These are phyloP conservation scores for Palaemon carinicauda DNA, from an alignment of 1,140 invertebrate genomes.

Conservation along the genomic window DNA sequence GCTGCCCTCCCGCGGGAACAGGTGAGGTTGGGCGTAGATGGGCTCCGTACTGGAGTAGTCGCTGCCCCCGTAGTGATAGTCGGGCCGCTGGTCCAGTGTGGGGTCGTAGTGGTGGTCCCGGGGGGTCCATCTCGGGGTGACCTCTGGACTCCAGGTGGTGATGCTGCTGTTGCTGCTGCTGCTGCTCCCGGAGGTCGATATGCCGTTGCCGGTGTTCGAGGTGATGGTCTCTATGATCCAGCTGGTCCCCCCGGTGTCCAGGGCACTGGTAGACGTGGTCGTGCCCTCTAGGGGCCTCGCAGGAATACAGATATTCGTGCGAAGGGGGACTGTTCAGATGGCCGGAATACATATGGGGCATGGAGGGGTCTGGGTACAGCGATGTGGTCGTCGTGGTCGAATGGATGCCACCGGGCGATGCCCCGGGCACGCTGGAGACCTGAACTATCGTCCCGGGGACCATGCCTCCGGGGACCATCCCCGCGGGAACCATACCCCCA, in stretches of 20 bases:
- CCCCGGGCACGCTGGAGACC: slow-evolving; percentile 29
- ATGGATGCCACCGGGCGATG: neutral
- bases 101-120: slow-evolving; percentile 18
- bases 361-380: slow-evolving; percentile 24
- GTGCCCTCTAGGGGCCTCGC: slow-evolving; percentile 58
- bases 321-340: slow-evolving; percentile 32
- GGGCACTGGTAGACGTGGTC: slow-evolving; percentile 60
- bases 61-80: slow-evolving; percentile 59
- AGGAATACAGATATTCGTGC: slow-evolving; percentile 56
- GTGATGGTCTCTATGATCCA: slow-evolving; percentile 28
- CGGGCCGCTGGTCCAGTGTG: slow-evolving; percentile 32
- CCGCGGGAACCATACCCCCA: neutral
- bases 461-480: neutral
- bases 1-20: slow-evolving; percentile 44
- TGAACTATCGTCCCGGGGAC: slow-evolving; percentile 33
- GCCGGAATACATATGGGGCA: slow-evolving; percentile 28
- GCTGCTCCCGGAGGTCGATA: neutral
- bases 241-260: slow-evolving; percentile 48
- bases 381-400: neutral
- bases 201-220: neutral
- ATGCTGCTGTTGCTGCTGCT: slow-evolving; percentile 3
- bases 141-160: slow-evolving; percentile 19
- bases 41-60: slow-evolving; percentile 60
- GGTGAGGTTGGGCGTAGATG: slow-evolving; percentile 59
- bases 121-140: slow-evolving; percentile 17